phyloP scores from a whole-genome alignment of 2,888 invertebrate species.

The Prosopocoilus inquinatus region DNA sequence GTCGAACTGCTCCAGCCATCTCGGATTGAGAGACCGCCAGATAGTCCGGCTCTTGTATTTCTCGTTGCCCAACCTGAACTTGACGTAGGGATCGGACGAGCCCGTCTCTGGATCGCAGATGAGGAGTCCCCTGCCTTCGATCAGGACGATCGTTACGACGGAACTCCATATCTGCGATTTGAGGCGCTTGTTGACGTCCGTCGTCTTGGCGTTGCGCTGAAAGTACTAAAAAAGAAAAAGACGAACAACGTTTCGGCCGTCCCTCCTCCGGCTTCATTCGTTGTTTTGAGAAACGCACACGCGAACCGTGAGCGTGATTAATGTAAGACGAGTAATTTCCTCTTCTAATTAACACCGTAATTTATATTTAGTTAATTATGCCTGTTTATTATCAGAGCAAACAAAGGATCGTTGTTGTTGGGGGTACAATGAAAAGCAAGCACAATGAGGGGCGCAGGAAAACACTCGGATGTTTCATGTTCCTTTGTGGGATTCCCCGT shows the following conservation, averaged over 20 bases:
- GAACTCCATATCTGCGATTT: constrained; percentile 98
- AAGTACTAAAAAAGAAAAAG: constrained; percentile 67
- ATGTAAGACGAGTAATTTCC: not conserved
- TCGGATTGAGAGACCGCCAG: constrained; percentile 81
- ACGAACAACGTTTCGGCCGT: not conserved
- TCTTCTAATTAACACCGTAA: too few relatives aligned
- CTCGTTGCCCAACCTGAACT: constrained; percentile 95
- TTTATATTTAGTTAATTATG: too few relatives aligned
- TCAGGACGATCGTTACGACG: constrained; percentile 94
- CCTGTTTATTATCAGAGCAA: too few relatives aligned
- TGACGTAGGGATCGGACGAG: constrained; percentile 90
- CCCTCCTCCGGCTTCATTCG: not conserved
- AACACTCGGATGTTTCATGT: too few relatives aligned
- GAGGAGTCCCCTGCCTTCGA: constrained; percentile 89
- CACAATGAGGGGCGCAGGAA: too few relatives aligned
- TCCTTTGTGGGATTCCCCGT: too few relatives aligned
- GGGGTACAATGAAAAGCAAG: too few relatives aligned
- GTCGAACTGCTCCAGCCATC: constrained; percentile 97
- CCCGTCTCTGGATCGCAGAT: constrained; percentile 87
- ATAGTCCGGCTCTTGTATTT: constrained; percentile 94
- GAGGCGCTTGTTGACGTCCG: constrained; percentile 77
- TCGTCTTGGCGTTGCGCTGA: constrained; percentile 71
- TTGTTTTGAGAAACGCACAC: too few relatives aligned
- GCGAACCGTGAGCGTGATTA: not conserved
- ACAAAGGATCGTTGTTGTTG: too few relatives aligned